These are phyloP conservation scores for Pollenia angustigena DNA, from an alignment of 2,888 invertebrate species.

Conservation along the genomic window DNA sequence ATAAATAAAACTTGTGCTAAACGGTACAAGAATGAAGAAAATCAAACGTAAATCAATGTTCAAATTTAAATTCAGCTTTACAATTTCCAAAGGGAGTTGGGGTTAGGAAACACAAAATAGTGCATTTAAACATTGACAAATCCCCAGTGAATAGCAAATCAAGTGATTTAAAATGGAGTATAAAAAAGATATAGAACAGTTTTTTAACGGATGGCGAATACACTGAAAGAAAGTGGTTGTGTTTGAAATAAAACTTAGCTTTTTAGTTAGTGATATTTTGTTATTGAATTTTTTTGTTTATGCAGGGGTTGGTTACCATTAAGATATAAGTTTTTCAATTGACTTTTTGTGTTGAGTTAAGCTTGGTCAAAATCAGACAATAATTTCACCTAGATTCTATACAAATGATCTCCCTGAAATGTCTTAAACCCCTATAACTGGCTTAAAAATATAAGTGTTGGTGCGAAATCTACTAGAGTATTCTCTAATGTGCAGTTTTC, in stretches of 20 bases:
- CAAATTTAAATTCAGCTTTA: constrained; percentile 21
- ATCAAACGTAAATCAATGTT: constrained; percentile 61
- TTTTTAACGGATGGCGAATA: neutral
- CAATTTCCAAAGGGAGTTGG: neutral
- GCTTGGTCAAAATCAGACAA: too few species aligned
- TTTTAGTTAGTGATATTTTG: too few species aligned
- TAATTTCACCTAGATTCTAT: too few species aligned
- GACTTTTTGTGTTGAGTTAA: too few species aligned
- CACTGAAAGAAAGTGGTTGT: constrained; percentile 8
- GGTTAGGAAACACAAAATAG: neutral
- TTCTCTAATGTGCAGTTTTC: too few species aligned
- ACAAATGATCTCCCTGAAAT: too few species aligned
- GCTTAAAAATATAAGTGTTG: too few species aligned
- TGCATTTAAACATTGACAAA: constrained; percentile 66
- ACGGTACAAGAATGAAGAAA: constrained; percentile 47
- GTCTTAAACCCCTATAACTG: too few species aligned
- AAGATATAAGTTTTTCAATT: too few species aligned
- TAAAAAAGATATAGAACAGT: neutral
- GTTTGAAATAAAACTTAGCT: neutral
- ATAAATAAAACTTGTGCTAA: constrained; percentile 36
- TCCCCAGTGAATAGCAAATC: constrained; percentile 64
- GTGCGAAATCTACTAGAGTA: too few species aligned
- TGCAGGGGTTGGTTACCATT: too few species aligned
- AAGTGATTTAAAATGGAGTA: constrained; percentile 48
- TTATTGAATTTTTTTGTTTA: too few species aligned